Conservation (phyloP, 2,113 vertebrate genomes). For the Trematomus loennbergii region DNA sequence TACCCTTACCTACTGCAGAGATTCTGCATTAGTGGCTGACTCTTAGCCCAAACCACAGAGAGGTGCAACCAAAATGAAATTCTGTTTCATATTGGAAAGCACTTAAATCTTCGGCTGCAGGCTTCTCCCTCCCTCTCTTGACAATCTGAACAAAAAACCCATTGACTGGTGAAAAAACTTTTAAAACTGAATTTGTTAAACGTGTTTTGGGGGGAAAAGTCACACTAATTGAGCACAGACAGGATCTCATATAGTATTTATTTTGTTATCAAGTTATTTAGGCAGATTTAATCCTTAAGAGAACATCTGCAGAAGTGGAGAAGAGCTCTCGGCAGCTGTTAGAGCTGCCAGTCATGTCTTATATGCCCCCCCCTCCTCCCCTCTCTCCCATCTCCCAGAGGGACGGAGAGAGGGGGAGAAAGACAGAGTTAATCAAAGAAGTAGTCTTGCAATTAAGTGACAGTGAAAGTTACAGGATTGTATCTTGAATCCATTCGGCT, state of each 20-base stretch:
- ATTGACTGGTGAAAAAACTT: constrained; percentile 11
- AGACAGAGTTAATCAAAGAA: constrained; percentile 75
- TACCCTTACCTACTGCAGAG: constrained; percentile 11
- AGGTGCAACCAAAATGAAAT: background rate
- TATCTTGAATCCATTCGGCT: constrained; percentile 73
- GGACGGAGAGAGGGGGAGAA: constrained; percentile 18
- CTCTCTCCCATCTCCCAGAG: constrained; percentile 50
- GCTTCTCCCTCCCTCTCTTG: background rate
- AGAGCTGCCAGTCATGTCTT: constrained; percentile 70
- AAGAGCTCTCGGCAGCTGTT: constrained; percentile 67
- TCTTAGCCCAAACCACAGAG: background rate
- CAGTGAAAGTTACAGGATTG: constrained; percentile 72
- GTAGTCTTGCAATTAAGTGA: constrained; percentile 76
- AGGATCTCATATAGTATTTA: constrained; percentile 32
- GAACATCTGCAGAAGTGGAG: constrained; percentile 65
- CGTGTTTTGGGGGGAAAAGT: constrained; percentile 41
- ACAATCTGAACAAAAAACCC: background rate
- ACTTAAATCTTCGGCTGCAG: background rate
- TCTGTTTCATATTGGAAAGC: background rate
- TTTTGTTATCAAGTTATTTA: constrained; percentile 50
- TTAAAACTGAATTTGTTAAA: constrained; percentile 11
- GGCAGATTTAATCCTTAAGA: constrained; percentile 62
- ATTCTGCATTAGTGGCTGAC: constrained; percentile 23
- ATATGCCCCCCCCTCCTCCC: constrained; percentile 6
- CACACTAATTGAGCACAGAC: constrained; percentile 26